Conservation (phyloP, 2,888 invertebrate genomes). For the Chaetoderma sp. region DNA sequence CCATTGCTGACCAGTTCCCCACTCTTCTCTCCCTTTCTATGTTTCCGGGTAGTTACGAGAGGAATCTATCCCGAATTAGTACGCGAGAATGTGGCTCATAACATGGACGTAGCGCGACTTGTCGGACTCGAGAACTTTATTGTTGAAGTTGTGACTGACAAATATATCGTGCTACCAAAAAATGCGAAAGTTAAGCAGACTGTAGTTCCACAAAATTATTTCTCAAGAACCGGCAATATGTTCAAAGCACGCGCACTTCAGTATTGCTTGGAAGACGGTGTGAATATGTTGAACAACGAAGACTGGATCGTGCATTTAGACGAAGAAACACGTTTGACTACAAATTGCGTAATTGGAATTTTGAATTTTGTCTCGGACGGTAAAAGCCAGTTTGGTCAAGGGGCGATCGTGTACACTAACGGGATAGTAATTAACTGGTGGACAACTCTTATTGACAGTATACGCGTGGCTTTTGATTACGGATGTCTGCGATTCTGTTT, state of each 20-base stretch:
- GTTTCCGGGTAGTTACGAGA: slow-evolving; percentile 47
- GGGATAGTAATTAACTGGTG: slow-evolving; percentile 57
- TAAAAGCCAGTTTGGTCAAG: slow-evolving; percentile 12
- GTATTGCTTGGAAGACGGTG: neutral
- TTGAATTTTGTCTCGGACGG: slow-evolving; percentile 1
- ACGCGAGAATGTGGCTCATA: slow-evolving; percentile 26
- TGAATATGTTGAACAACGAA: neutral
- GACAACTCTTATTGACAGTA: slow-evolving; percentile 54
- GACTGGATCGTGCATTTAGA: slow-evolving; percentile 14
- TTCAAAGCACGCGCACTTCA: slow-evolving; percentile 9
- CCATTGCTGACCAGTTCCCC: too few species aligned
- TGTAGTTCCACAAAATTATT: neutral
- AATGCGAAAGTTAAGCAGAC: neutral
- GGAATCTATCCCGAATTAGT: slow-evolving; percentile 45
- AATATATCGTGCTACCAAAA: slow-evolving; percentile 16
- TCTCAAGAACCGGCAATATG: neutral
- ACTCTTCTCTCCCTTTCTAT: slow-evolving; percentile 48
- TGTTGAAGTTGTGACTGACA: slow-evolving; percentile 48
- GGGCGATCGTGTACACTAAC: slow-evolving; percentile 48
- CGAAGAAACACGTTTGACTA: slow-evolving; percentile 3
- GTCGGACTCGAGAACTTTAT: slow-evolving; percentile 43
- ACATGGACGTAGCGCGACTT: slow-evolving; percentile 31
- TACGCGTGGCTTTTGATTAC: slow-evolving; percentile 55
- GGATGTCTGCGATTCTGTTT: slow-evolving; percentile 45
- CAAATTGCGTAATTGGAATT: neutral